These are phyloP conservation scores for Leptopterna dolabrata DNA, from an alignment of 2,888 invertebrate genomes.

Conservation along the genomic window DNA sequence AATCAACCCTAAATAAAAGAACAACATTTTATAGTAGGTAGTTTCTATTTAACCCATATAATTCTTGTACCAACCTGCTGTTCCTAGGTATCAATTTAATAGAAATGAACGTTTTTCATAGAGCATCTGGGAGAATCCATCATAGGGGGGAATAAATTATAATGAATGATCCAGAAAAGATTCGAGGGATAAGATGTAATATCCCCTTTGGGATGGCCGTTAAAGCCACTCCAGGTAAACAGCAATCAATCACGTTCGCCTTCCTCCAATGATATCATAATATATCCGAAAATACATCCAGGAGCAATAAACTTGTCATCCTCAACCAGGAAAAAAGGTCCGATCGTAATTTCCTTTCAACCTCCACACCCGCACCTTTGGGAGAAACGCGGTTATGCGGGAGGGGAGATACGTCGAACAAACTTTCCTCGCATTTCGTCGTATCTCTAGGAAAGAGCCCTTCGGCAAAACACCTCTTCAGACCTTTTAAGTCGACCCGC, in stretches of 20 bases:
- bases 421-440: neutral
- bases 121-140: neutral
- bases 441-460: neutral
- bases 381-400: neutral
- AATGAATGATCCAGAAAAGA: neutral
- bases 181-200: neutral
- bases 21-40: too few relatives aligned
- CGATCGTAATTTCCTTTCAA: neutral
- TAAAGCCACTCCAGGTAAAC: neutral
- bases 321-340: neutral
- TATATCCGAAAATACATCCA: neutral
- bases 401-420: neutral
- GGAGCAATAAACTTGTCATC: constrained; percentile 15
- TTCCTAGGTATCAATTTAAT: too few relatives aligned
- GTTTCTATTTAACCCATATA: too few relatives aligned
- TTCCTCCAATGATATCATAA: neutral
- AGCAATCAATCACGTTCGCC: constrained; percentile 5
- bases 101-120: neutral
- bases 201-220: neutral
- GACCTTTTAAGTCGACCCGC: neutral
- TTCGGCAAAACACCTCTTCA: neutral
- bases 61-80: too few relatives aligned
- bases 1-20: too few relatives aligned
- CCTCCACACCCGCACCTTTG: neutral
- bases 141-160: neutral